Conservation (phyloP, 2,113 vertebrate species). For the Marmota monax region DNA sequence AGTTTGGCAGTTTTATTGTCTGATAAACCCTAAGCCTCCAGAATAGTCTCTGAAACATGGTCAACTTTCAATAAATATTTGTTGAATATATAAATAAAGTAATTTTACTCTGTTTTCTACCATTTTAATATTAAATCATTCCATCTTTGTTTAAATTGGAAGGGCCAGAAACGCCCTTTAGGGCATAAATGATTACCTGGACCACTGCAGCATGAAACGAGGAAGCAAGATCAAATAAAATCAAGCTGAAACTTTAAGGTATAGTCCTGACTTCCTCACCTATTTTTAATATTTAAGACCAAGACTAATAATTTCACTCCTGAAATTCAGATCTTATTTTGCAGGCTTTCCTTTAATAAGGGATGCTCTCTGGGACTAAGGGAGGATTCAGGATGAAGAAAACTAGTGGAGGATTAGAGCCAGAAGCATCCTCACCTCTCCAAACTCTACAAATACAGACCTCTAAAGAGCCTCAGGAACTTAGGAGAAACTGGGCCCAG, state of each 20-base stretch:
- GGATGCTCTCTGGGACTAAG: neutral
- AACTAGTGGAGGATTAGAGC: neutral
- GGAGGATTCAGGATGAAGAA: neutral
- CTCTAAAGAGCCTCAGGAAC: neutral
- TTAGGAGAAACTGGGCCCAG: neutral
- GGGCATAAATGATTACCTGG: conserved; percentile 21
- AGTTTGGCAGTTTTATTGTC: neutral
- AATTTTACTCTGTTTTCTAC: conserved; percentile 17
- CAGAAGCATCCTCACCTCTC: neutral
- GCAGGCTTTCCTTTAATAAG: neutral
- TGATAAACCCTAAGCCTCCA: neutral
- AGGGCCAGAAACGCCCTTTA: conserved; percentile 1
- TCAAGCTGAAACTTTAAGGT: neutral
- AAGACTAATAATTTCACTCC: neutral
- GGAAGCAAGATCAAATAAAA: conserved; percentile 47
- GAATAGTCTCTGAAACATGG: neutral
- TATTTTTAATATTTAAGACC: neutral
- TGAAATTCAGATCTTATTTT: neutral
- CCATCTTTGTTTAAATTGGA: conserved; percentile 32
- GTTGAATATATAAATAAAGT: neutral
- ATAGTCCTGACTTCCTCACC: neutral
- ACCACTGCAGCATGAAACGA: neutral
- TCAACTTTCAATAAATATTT: neutral
- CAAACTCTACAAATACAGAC: neutral
- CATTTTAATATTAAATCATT: conserved; percentile 31